A percentile compares a stretch with the other conserved stretches of the same genome.
These are phyloP conservation scores for Clarias fuscus DNA, from an alignment of 2,797 vertebrate genomes.

Conservation along the genomic window DNA sequence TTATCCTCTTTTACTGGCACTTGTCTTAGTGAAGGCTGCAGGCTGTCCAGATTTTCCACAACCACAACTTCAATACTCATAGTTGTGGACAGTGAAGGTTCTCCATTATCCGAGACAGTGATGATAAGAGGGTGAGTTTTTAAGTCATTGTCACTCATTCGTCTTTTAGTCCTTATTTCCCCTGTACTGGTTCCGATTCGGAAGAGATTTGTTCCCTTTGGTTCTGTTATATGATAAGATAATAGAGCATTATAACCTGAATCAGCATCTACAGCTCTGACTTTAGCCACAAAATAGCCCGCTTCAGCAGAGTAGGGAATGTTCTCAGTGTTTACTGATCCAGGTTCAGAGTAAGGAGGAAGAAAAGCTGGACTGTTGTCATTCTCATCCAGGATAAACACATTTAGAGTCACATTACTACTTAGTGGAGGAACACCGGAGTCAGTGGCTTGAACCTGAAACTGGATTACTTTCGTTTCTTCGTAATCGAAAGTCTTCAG, in stretches of 20 bases:
- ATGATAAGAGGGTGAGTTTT: constrained; percentile 44
- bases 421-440: constrained; percentile 1
- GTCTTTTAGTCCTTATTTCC: constrained; percentile 55
- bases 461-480: constrained; percentile 49
- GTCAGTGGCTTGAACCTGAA: constrained; percentile 53
- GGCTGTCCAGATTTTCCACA: constrained; percentile 38
- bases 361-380: constrained; percentile 64
- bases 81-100: constrained; percentile 10
- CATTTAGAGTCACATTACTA: constrained; percentile 49
- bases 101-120: constrained; percentile 39
- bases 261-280: constrained; percentile 61
- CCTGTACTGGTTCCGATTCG: constrained; percentile 19
- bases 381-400: constrained; percentile 71
- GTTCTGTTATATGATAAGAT: constrained; percentile 66
- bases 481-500: constrained; percentile 56
- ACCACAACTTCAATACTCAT: constrained; percentile 51
- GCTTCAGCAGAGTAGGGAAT: constrained; percentile 59
- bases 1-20: constrained; percentile 25
- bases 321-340: constrained; percentile 53
- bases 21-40: constrained; percentile 38
- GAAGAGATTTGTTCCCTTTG: constrained; percentile 45
- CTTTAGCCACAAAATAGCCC: constrained; percentile 61
- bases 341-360: constrained; percentile 51
- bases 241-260: constrained; percentile 62
- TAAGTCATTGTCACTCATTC: constrained; percentile 49